Base-by-base conservation (phyloP, 2,888 invertebrate genomes). In the Terebella lapidaria region DNA sequence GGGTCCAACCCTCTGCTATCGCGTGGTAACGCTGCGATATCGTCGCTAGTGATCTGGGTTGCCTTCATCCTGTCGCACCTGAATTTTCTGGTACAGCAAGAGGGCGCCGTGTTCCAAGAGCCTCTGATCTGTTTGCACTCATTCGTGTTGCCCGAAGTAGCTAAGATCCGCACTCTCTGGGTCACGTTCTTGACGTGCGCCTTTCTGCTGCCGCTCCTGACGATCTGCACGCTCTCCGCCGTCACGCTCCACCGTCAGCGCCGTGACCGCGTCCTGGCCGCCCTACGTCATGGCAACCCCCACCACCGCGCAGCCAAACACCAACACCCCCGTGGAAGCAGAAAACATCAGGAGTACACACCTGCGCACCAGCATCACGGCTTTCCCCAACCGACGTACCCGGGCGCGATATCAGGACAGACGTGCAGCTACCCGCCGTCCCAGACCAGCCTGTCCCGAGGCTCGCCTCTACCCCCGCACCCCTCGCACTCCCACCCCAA, bases 131-230 rank as follows among this genome's bases (percentile, higher is more conserved):
- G 66, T 46, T 27, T 57, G 5, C 64, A 64, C 52, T 57, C 57
- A 10, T 22, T 54, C 35, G 25, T 62, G 46, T 26, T 45, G 42
- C n/a, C 45, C 30, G 64, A 60, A 25, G 27, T 60, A 22, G 58
- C 57, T 2, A 62, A 62, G 49, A 46, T 65, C 42, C 49, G 62
- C 18, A 66, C 66, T 2, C 57, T 66, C 26, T 65, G 67, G 68
- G 56, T 67, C 24, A 68, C 66, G 18, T 68, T 68, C 53, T 52
- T 68, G 35, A 59, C 65, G 2, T 68, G 65, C 45, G 68, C 68
- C 4, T 68, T 67, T 54, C 54, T 67, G 3, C 42, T 68, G 18
- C 68, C 68, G 22, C 60, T 65, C 2, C 18, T 68, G 22, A 49
- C 60, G n/a, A 59, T 68, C 28, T 64, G 59, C 26, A 26, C 57